Conservation (phyloP, 2,113 vertebrate species). For the Chroicocephalus ridibundus region DNA sequence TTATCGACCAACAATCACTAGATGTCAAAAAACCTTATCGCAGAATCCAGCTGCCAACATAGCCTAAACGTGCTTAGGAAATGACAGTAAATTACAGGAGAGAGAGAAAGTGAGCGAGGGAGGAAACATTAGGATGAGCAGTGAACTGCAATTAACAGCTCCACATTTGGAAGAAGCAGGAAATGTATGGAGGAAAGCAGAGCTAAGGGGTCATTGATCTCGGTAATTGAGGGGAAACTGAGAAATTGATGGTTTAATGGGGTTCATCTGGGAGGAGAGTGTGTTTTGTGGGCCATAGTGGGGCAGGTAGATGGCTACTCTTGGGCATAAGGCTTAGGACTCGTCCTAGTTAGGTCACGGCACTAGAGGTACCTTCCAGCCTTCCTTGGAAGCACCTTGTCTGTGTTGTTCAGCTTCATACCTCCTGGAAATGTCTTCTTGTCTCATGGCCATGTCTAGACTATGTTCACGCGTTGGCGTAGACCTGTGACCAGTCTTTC, state of each 20-base stretch:
- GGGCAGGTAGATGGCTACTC: background rate
- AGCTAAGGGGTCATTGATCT: slow-evolving; percentile 53
- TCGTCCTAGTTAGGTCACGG: background rate
- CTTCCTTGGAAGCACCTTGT: background rate
- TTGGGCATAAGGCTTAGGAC: background rate
- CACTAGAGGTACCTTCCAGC: too few relatives aligned
- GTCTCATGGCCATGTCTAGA: background rate
- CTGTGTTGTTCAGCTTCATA: background rate
- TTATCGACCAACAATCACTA: slow-evolving; percentile 53
- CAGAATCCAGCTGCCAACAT: slow-evolving; percentile 48
- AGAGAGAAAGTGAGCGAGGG: background rate
- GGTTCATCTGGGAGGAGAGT: background rate
- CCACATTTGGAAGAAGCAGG: slow-evolving; percentile 47
- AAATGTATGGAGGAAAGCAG: slow-evolving; percentile 28
- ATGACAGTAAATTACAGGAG: slow-evolving; percentile 40
- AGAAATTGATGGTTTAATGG: slow-evolving; percentile 48
- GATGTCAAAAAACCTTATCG: slow-evolving; percentile 52
- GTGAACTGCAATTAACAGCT: slow-evolving; percentile 45
- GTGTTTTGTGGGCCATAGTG: background rate
- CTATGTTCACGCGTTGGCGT: background rate
- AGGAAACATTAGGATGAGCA: slow-evolving; percentile 56
- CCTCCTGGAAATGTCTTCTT: background rate
- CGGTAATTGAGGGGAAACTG: slow-evolving; percentile 37
- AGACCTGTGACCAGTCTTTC: background rate
- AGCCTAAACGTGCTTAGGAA: slow-evolving; percentile 47